Base-by-base conservation (phyloP, 2,113 vertebrate genomes). In the Cricetomys ansorgei region DNA sequence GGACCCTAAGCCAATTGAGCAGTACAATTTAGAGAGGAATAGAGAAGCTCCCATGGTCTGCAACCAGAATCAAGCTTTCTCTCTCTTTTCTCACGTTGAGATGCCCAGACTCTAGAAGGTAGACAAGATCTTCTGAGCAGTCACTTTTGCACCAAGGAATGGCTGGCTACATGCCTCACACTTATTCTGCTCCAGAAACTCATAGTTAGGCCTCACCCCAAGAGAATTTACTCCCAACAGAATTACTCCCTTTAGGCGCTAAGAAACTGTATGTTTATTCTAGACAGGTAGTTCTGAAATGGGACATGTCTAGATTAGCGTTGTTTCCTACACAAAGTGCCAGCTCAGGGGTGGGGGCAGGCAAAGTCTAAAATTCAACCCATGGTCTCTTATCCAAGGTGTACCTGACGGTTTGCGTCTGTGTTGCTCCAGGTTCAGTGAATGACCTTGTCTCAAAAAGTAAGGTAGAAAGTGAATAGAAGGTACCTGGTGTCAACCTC, bases 221-320 rank as follows among this genome's bases (percentile, higher is more conserved):
- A 13, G 8, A 31, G 25, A 85, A 21, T 48, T 70, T n/a, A 50
- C 25, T n/a, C 72, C 37, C 53, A 45, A 45, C 27, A 72, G 55
- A 73, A 84, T n/a, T n/a, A n/a, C n/a, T n/a, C n/a, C n/a, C n/a
- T n/a, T n/a, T n/a, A 31, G 50, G 25, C 53, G 29, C 53, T 65
- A 48, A 79, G 69, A 40, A 57, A 76, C 75, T 45, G 19, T 1
- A 37, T 67, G 48, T 21, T 93, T 12, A 76, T 57, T 73, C 34
- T 50, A 95, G 64, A 57, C 12, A 75, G 59, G 21, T 53, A 76
- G 72, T 89, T 89, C 67, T 89, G 27, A 93, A 96, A 48, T 34
- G 75, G 45, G 85, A 27, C 55, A 25, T 50, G 7, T 72, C 13
- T 5, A 29, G 7, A 1, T n/a, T 5, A 69, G 2, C 70, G 45